Evolutionary conservation across 2,113 vertebrate species (phyloP), one percentile per base, ranked within the genome.

Genomic region (Danio rerio): DNA sequence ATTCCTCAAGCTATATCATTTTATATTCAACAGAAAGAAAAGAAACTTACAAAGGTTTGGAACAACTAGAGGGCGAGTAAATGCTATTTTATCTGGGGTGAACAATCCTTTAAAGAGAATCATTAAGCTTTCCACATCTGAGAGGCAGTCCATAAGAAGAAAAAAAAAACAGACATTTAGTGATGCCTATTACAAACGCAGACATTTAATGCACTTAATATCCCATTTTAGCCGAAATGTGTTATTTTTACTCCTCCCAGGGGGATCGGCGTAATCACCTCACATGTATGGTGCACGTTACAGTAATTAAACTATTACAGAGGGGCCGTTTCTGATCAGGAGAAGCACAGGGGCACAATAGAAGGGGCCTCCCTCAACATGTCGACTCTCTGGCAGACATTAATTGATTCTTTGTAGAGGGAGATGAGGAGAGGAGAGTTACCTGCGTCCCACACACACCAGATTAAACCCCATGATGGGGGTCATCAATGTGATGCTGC

Each of bases 331-430:
- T 87, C 79, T 81, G 87, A 88, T 89, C 87, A 83, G 89, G 89
- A 82, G 79, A 71, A 90, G 91, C 53, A 0, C 88, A 75, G 85
- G 89, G 87, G 87, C 89, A 94, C 92, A 91, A 90, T 90, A 89
- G 88, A 76, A 80, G 85, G 88, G 61, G 86, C 86, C 86, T 86
- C 89, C 81, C 87, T 89, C 89, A 89, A 90, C 89, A 89, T 90
- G 86, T 87, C 75, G 81, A 89, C 91, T 83, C 88, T 85, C 79
- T 85, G 83, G 88, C 84, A n/a, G 86, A 81, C 92, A 93, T 95
- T 95, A 94, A 93, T 94, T 95, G 92, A 87, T 94, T 95, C 93
- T 95, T 95, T 94, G 92, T 94, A 91, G 75, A 80, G 89, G 88
- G 87, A 93, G 87, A 92, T 92, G 91, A 94, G 91, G 91, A 93